Percentiles rank a stretch among this genome's conserved stretches.
These are phyloP conservation scores for Apolygus lucorum DNA, from an alignment of 1,140 invertebrate genomes.

Conservation along the genomic window DNA sequence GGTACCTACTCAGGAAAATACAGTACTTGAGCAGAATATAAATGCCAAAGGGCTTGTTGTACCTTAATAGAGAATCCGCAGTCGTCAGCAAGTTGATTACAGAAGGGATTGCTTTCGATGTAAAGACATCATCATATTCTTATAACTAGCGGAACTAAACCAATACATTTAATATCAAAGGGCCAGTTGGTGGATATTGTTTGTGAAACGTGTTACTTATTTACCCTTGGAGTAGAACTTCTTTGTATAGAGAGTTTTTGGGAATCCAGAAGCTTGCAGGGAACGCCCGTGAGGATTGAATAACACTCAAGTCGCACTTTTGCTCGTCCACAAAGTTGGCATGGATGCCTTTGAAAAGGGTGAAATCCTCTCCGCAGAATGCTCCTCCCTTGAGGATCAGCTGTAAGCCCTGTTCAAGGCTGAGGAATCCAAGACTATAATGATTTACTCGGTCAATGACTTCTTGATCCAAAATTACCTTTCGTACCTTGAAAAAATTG, in stretches of 20 bases:
- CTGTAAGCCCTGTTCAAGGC: background rate
- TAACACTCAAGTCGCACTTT: conserved; percentile 1
- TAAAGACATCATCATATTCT: too few species aligned
- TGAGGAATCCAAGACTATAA: background rate
- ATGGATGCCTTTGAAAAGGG: background rate
- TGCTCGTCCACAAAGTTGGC: background rate
- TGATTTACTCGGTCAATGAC: background rate
- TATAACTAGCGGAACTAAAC: too few species aligned
- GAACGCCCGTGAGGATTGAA: background rate
- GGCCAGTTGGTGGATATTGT: too few species aligned
- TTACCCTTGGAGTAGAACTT: background rate
- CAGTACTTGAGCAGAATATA: too few species aligned
- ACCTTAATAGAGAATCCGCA: too few species aligned
- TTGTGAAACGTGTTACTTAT: background rate
- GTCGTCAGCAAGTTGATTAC: too few species aligned
- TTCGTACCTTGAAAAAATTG: too few species aligned
- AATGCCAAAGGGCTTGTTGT: too few species aligned
- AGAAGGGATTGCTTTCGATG: too few species aligned
- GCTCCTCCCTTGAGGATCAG: background rate
- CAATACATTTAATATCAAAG: too few species aligned
- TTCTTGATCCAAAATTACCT: background rate
- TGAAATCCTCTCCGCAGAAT: background rate
- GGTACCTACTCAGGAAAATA: too few species aligned
- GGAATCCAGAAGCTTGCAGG: background rate
- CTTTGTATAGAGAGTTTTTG: background rate